phyloP scores from a whole-genome alignment of 2,888 invertebrate genomes.

The Capitulum mitella region DNA sequence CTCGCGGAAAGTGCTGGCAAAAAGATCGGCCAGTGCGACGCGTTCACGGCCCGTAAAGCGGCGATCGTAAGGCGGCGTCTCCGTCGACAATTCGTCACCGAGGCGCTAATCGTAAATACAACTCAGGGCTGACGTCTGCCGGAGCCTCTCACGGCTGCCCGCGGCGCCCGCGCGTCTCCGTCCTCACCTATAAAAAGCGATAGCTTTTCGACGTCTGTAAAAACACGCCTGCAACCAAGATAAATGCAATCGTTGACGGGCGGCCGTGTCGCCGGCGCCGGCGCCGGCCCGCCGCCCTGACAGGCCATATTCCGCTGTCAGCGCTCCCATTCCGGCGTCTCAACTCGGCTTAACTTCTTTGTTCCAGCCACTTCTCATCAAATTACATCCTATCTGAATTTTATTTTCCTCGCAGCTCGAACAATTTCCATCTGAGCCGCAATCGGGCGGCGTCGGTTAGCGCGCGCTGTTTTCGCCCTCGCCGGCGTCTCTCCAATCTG shows the following conservation, averaged over 20 bases:
- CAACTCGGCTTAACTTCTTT: conserved; percentile 12
- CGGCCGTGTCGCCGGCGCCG: background rate
- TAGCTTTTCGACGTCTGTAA: conserved; percentile 1
- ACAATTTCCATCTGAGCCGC: conserved; percentile 12
- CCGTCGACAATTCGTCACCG: background rate
- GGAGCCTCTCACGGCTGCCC: background rate
- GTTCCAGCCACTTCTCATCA: conserved; percentile 21
- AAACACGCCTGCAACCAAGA: conserved; percentile 24
- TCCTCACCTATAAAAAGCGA: conserved; percentile 2
- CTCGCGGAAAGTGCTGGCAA: background rate
- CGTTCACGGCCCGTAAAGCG: background rate
- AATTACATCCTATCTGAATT: conserved; percentile 23
- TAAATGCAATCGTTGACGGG: conserved; percentile 15
- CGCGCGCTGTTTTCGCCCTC: background rate
- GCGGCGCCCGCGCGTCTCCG: background rate
- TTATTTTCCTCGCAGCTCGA: conserved; percentile 19
- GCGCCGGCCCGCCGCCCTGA: background rate
- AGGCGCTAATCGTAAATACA: background rate
- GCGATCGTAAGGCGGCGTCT: background rate
- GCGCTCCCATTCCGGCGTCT: background rate
- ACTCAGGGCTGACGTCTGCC: background rate
- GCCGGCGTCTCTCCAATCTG: background rate
- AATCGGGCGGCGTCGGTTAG: background rate
- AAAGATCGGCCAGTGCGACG: background rate
- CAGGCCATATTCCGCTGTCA: conserved; percentile 4